Percentiles rank a stretch among this genome's conserved stretches.
Evolutionary conservation across 2,113 vertebrate genomes (phyloP).

Genomic region (Sphyrna mokarran): DNA sequence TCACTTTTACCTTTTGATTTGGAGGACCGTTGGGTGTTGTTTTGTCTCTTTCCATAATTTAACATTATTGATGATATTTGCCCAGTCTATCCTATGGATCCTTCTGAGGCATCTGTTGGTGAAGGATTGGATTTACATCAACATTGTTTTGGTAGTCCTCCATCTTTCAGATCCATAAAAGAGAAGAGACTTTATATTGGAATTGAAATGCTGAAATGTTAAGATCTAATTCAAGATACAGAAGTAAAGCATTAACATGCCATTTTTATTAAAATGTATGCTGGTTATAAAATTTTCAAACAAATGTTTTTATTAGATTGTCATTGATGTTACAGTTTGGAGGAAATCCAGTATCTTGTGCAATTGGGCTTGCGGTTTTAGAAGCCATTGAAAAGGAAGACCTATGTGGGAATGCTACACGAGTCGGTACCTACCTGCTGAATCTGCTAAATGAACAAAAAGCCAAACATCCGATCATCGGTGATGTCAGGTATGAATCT

Average conservation of each 20-base stretch:
- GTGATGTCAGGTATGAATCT: conserved; percentile 76
- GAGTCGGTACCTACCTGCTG: conserved; percentile 69
- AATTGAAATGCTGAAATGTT: not conserved
- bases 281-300: not conserved
- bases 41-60: too few relatives aligned
- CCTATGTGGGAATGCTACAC: conserved; percentile 65
- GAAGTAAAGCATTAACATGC: too few relatives aligned
- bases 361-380: conserved; percentile 78
- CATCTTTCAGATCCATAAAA: too few relatives aligned
- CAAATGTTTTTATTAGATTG: conserved; percentile 36
- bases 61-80: too few relatives aligned
- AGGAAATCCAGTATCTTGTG: conserved; percentile 88
- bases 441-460: conserved; percentile 66
- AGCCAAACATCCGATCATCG: conserved; percentile 71
- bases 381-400: conserved; percentile 79
- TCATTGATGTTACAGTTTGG: conserved; percentile 67
- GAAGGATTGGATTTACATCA: too few relatives aligned
- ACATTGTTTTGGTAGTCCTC: too few relatives aligned
- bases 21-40: too few relatives aligned
- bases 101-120: too few relatives aligned
- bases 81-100: too few relatives aligned
- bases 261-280: too few relatives aligned
- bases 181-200: too few relatives aligned
- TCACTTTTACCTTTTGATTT: too few relatives aligned
- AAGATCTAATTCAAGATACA: not conserved